These are phyloP conservation scores for Brachionus asplanchnoidis DNA, from an alignment of 1,140 invertebrate genomes.

Conservation along the genomic window DNA sequence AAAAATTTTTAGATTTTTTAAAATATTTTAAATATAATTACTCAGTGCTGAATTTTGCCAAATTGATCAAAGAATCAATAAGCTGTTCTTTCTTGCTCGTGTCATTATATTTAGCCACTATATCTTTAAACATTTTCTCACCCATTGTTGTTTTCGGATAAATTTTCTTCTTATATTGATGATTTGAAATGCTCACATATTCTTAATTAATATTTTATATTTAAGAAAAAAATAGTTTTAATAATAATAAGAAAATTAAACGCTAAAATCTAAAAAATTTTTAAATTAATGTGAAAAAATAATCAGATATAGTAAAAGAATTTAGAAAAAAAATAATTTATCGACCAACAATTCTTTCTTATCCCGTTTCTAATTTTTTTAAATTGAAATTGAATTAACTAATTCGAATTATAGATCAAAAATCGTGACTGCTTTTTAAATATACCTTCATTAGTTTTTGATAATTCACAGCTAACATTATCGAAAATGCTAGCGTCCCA, in stretches of 20 bases:
- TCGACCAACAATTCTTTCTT: no score
- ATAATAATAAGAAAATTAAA: no score
- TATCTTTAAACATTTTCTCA: slow-evolving; percentile 8
- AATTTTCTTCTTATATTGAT: background rate
- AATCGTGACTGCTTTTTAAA: background rate
- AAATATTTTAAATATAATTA: background rate
- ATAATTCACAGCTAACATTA: background rate
- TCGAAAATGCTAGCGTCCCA: background rate
- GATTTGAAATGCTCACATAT: slow-evolving; percentile 33
- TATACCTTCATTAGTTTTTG: background rate
- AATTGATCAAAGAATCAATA: background rate
- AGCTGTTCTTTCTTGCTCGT: background rate
- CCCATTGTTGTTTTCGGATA: slow-evolving; percentile 32
- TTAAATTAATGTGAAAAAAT: background rate
- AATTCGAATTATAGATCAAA: background rate
- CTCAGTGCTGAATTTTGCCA: slow-evolving; percentile 16
- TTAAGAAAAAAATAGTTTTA: background rate
- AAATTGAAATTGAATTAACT: no score
- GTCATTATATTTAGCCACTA: background rate
- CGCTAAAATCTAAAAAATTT: no score
- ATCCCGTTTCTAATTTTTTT: no score
- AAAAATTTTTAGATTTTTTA: background rate
- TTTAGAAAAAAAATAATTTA: no score
- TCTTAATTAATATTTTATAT: background rate
- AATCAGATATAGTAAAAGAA: no score